Conservation (phyloP, 2,113 vertebrate species). For the Labeo catla region DNA sequence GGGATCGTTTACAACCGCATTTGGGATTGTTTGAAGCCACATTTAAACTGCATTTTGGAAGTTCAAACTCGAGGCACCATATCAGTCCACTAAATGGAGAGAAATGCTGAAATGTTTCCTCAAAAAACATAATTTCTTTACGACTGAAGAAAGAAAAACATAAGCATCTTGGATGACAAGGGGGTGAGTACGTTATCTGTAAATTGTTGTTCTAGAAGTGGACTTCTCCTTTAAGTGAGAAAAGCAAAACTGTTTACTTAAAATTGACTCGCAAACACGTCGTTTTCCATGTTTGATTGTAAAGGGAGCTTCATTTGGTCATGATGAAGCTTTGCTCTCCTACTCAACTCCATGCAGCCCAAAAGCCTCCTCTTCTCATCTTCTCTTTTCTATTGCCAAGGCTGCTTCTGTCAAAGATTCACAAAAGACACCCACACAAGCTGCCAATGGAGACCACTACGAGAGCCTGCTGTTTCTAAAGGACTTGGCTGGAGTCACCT, state of each 20-base stretch:
- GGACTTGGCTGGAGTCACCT: constrained; percentile 41
- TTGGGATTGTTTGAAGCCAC: too few species aligned
- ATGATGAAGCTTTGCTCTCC: constrained; percentile 26
- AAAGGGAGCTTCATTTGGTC: constrained; percentile 8
- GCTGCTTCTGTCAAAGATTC: constrained; percentile 49
- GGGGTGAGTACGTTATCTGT: too few species aligned
- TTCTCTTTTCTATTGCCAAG: constrained; percentile 50
- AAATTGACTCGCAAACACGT: background rate
- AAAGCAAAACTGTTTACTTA: background rate
- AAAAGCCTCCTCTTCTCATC: constrained; percentile 38
- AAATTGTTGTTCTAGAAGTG: too few species aligned
- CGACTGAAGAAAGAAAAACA: too few species aligned
- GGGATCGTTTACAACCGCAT: too few species aligned
- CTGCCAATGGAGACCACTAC: constrained; percentile 3
- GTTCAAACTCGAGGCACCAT: too few species aligned
- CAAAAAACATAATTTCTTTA: too few species aligned
- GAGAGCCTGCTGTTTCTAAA: constrained; percentile 35
- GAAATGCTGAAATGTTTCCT: too few species aligned
- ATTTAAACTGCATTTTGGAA: too few species aligned
- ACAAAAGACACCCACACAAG: constrained; percentile 36
- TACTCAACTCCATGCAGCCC: constrained; percentile 31
- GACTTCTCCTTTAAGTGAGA: background rate
- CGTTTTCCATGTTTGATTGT: background rate
- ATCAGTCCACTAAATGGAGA: too few species aligned
- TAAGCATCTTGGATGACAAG: too few species aligned